Evolutionary conservation across 2,888 invertebrate genomes (phyloP), one percentile per base, ranked within the genome.

Genomic region (Leptothorax acervorum): DNA sequence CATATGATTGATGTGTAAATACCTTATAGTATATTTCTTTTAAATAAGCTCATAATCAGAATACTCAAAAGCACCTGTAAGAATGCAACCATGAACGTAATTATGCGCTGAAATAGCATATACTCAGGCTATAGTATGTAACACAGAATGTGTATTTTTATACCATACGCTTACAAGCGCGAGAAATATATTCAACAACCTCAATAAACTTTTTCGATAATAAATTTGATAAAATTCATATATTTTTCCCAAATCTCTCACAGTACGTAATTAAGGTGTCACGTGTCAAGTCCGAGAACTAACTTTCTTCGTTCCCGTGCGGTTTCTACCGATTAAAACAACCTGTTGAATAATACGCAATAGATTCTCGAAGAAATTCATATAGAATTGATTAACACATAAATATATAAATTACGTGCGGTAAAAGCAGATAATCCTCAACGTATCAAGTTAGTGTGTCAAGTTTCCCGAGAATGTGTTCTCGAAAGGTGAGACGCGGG

Each of bases 401-500:
- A 42, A n/a, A 45, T 55, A 71, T 2, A 71, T 6, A 57, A 71
- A 45, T 45, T 3, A 42, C 48, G 3, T 8, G 70, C 28, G n/a
- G 35, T 45, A 45, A 57, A 57, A 57, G 11, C 3, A 6, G 31
- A 68, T n/a, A 31, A 42, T 78, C n/a, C 55, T 51, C 31, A 28
- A 23, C n/a, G 39, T 42, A 12, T 42, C 45, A 28, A 73, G 6
- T 60, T 23, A 12, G 23, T 28, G 60, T 9, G 53, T 48, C 18
- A 28, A 55, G 39, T 73, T 60, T 74, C 79, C 48, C 18, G 39
- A 23, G 75, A 48, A 74, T 31, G 48, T 23, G 42, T n/a, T 70
- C n/a, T 12, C 31, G 39, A 45, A 28, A 48, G 28, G 3, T 15
- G 12, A 39, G 42, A 71, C 31, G 35, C 5, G 23, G 15, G 8